A percentile compares a stretch with the other conserved stretches of the same genome.
These are phyloP conservation scores for Danaus plexippus DNA, from an alignment of 1,140 invertebrate genomes.

Conservation along the genomic window DNA sequence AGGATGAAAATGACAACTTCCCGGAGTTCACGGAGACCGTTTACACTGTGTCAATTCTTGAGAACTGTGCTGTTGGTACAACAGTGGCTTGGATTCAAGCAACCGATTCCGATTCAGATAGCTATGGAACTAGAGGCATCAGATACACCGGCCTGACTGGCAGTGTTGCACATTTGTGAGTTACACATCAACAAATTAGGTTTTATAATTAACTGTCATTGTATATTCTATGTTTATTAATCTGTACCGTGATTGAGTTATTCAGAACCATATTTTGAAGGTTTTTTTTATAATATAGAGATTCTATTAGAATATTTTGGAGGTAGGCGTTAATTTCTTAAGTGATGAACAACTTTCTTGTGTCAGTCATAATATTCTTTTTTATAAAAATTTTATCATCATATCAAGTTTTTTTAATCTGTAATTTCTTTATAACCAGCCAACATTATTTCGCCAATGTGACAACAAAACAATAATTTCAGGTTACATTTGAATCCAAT, in stretches of 20 bases:
- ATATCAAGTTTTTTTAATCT: too few relatives aligned
- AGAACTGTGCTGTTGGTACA: slow-evolving; percentile 88
- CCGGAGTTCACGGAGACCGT: slow-evolving; percentile 86
- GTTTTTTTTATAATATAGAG: too few relatives aligned
- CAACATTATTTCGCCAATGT: too few relatives aligned
- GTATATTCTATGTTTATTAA: slow-evolving; percentile 3
- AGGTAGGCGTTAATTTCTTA: too few relatives aligned
- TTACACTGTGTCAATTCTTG: slow-evolving; percentile 85
- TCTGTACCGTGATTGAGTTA: too few relatives aligned
- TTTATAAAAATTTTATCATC: too few relatives aligned
- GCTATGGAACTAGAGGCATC: slow-evolving; percentile 88
- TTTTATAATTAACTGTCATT: slow-evolving; percentile 5
- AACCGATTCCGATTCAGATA: slow-evolving; percentile 86
- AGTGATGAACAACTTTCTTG: too few relatives aligned
- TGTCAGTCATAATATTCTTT: too few relatives aligned
- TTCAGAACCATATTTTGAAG: too few relatives aligned
- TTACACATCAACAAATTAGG: slow-evolving; percentile 19
- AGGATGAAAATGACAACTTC: slow-evolving; percentile 95
- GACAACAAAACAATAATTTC: slow-evolving; percentile 26
- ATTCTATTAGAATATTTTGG: too few relatives aligned
- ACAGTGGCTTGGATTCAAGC: slow-evolving; percentile 88
- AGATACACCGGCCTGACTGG: slow-evolving; percentile 86
- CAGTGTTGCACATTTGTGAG: slow-evolving; percentile 86
- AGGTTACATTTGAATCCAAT: slow-evolving; percentile 87
- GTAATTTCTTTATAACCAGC: too few relatives aligned